These are phyloP conservation scores for Aphelenchoides avenae DNA, from an alignment of 1,140 invertebrate genomes.

Conservation along the genomic window DNA sequence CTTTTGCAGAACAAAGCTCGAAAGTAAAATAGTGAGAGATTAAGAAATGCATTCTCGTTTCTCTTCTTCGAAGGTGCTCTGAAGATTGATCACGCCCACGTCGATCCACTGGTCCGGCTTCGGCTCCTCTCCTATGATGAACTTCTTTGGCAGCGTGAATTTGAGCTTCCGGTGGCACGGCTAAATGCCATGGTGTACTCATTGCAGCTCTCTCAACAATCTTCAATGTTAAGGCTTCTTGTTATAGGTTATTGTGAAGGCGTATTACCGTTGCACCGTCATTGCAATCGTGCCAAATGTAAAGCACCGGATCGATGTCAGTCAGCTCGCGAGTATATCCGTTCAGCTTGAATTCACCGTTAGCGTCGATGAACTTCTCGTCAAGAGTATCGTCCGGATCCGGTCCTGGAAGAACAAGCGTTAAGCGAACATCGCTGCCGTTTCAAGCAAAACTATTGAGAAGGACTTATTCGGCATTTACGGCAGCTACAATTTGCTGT, in stretches of 20 bases:
- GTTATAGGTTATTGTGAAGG: neutral
- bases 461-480: too few species aligned
- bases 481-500: too few species aligned
- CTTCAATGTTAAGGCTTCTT: neutral
- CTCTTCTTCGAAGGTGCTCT: conserved; percentile 28
- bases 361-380: conserved; percentile 26
- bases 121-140: conserved; percentile 24
- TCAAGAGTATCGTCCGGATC: conserved; percentile 33
- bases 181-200: too few species aligned
- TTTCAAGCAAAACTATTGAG: too few species aligned
- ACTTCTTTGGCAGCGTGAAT: conserved; percentile 27
- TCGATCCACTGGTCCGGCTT: conserved; percentile 29
- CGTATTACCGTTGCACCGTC: conserved; percentile 20
- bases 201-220: neutral
- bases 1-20: too few species aligned
- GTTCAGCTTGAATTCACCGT: conserved; percentile 24
- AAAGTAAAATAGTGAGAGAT: too few species aligned
- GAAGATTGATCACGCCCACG: conserved; percentile 24
- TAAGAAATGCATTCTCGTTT: conserved; percentile 34
- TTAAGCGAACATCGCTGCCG: too few species aligned
- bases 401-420: conserved; percentile 21
- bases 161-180: conserved; percentile 33
- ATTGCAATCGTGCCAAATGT: conserved; percentile 32
- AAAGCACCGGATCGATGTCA: conserved; percentile 23
- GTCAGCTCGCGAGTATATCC: conserved; percentile 31